Evolutionary conservation across 2,113 vertebrate species (phyloP).

Genomic region (Dolichotis patagonum): DNA sequence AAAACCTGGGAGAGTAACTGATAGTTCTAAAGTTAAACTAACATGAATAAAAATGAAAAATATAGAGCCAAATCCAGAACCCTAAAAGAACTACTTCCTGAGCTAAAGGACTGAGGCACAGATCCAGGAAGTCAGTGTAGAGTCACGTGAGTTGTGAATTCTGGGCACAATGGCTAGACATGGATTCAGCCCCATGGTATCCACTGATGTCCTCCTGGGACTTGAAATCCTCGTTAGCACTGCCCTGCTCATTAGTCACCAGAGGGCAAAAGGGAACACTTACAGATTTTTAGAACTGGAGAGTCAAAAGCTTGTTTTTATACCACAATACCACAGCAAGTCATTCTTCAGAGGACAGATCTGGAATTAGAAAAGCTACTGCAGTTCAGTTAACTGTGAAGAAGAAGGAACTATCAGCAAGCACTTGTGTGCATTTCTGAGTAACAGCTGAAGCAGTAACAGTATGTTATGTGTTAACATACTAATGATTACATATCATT

Average conservation of each 20-base stretch:
- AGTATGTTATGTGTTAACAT: neutral
- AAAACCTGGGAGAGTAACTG: neutral
- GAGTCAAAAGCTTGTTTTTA: neutral
- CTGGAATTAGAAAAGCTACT: neutral
- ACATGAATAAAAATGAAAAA: neutral
- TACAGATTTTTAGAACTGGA: neutral
- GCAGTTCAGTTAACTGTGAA: neutral
- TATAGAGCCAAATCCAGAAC: neutral
- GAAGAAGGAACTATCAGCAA: neutral
- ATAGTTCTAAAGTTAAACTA: neutral
- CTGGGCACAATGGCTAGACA: neutral
- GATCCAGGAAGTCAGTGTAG: neutral
- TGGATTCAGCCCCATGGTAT: fast-evolving
- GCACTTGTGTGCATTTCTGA: neutral
- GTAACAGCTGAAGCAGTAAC: neutral
- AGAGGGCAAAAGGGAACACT: neutral
- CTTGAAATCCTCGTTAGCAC: neutral
- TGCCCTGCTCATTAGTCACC: neutral
- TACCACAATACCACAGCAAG: neutral
- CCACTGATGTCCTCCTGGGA: neutral
- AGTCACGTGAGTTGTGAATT: neutral
- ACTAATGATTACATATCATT: neutral
- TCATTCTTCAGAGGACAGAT: neutral
- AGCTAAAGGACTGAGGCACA: neutral
- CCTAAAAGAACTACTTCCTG: neutral